Conservation (phyloP, 2,113 vertebrate genomes). For the Mystacornis crossleyi region DNA sequence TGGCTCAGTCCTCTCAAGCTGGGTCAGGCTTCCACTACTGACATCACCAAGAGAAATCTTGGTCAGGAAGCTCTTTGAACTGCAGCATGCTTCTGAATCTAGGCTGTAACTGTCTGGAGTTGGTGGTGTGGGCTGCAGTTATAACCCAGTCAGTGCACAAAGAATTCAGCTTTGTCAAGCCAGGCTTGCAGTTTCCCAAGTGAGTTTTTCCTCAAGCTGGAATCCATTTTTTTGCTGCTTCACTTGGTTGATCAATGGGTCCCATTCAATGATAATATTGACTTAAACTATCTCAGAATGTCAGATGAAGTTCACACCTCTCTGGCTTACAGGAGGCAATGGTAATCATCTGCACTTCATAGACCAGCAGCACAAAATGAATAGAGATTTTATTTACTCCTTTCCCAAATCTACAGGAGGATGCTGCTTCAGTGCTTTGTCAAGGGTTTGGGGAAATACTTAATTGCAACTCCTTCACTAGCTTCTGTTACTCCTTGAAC, state of each 20-base stretch:
- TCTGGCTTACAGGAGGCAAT: background rate
- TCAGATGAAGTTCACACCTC: conserved; percentile 44
- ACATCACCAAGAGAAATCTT: background rate
- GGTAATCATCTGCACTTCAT: background rate
- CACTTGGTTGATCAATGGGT: conserved; percentile 69
- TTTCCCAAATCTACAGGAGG: background rate
- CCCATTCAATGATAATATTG: conserved; percentile 66
- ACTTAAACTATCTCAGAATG: conserved; percentile 63
- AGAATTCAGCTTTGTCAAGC: conserved; percentile 27
- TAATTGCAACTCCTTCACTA: background rate
- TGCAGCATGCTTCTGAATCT: background rate
- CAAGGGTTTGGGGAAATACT: background rate
- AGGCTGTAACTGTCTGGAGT: background rate
- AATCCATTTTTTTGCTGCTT: conserved; percentile 61
- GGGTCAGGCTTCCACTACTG: conserved; percentile 19
- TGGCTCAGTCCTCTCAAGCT: conserved; percentile 30
- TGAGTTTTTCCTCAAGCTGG: conserved; percentile 45
- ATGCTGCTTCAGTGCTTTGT: background rate
- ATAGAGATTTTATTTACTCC: background rate
- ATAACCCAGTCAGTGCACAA: background rate
- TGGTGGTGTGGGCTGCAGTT: background rate
- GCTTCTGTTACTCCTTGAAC: background rate
- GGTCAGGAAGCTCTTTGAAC: conserved; percentile 20
- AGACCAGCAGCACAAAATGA: background rate
- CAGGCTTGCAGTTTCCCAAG: conserved; percentile 31